A percentile compares a stretch with the other conserved stretches of the same genome.
phyloP scores from a whole-genome alignment of 1,140 invertebrate species.

The Sycobia sp. region DNA sequence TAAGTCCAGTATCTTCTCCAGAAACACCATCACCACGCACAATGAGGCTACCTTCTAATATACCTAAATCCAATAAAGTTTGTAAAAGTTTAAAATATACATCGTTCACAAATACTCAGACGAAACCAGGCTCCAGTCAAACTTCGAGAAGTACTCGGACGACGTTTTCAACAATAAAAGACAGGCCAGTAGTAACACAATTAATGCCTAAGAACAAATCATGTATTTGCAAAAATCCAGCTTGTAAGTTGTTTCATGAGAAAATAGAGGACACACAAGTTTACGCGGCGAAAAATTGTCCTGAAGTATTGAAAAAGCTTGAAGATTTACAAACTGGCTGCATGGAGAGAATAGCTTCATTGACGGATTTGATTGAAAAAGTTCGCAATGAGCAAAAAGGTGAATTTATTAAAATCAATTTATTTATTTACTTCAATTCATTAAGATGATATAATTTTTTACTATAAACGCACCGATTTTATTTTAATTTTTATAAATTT shows the following conservation, averaged over 20 bases:
- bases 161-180: neutral
- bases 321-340: constrained; percentile 51
- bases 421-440: constrained; percentile 1
- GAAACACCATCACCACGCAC: constrained; percentile 55
- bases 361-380: constrained; percentile 49
- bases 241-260: constrained; percentile 45
- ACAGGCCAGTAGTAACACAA: neutral
- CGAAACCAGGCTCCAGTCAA: neutral
- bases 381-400: constrained; percentile 51
- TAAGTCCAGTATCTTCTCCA: constrained; percentile 57
- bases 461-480: neutral
- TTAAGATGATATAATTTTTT: neutral
- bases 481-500: too few species aligned
- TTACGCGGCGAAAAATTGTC: constrained; percentile 42
- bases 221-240: constrained; percentile 49
- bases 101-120: constrained; percentile 15
- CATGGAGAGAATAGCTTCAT: constrained; percentile 52
- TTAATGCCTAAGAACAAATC: neutral
- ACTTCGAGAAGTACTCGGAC: neutral
- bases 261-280: constrained; percentile 37
- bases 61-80: constrained; percentile 38
- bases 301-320: constrained; percentile 47
- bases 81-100: constrained; percentile 39
- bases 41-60: constrained; percentile 53
- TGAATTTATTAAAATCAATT: constrained; percentile 38